Base-by-base conservation (phyloP, 2,797 vertebrate genomes). In the Taenioides sp. region DNA sequence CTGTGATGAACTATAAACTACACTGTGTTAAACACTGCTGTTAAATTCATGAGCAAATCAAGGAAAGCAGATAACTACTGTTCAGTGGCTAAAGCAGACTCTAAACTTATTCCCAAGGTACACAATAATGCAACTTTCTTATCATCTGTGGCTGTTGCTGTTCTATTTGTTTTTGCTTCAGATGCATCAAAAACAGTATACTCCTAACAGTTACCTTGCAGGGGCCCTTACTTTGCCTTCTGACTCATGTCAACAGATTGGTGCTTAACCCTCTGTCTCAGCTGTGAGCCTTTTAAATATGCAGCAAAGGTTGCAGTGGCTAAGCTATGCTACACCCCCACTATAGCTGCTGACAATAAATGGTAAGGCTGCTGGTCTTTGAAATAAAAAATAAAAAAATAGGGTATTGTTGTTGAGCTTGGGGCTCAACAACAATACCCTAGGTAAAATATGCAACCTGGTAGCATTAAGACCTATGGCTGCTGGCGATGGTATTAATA, bases 401-500 rank as follows among this genome's bases (percentile, higher is more conserved):
- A 71, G 52, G 71, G 65, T 66, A 40, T 79, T 80, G 76, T 80
- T 74, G 34, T 67, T 23, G 22, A 72, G 78, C 86, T 82, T 1
- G 14, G 52, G 25, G 25, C 25, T 27, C 25, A 27, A 27, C 25
- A 27, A 27, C 25, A 27, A 27, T 27, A 27, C 25, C 25, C 25
- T 27, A 27, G 25, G 25, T 78, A 88, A 87, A 86, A 87, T 79
- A 90, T 90, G 84, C 82, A 80, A 75, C 79, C 84, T 80, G 82
- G 82, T 91, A 82, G 88, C 84, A 84, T 86, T 85, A 82, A 77
- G 76, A 71, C 74, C 12, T 67, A 80, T 5, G 67, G 78, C 87
- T 82, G 71, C 74, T 69, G 77, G 83, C 25, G n/a, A 73, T 84
- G 65, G 83, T 89, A 87, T 89, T 88, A 90, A 90, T 88, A 91